These are phyloP conservation scores for Neodon shergylaensis DNA, from an alignment of 2,113 vertebrate genomes.

Conservation along the genomic window DNA sequence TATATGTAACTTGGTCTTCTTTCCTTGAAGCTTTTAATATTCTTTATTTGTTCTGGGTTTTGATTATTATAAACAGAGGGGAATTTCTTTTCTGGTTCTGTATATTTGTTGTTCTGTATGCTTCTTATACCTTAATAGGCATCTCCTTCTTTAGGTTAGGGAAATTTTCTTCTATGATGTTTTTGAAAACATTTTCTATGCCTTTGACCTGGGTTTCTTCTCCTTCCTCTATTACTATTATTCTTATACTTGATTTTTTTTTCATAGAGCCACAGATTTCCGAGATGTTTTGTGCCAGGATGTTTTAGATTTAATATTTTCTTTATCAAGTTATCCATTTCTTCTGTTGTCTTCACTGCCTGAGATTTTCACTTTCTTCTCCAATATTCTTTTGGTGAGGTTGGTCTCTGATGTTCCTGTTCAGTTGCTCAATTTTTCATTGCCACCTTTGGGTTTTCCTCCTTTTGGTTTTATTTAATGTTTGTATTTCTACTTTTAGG, in stretches of 20 bases:
- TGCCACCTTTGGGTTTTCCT: neutral
- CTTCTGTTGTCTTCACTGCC: neutral
- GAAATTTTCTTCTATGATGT: neutral
- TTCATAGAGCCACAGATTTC: neutral
- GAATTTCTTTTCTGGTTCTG: neutral
- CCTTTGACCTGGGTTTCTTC: neutral
- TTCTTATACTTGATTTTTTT: neutral
- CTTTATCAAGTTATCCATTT: neutral
- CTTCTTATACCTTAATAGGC: neutral
- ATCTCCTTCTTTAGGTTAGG: neutral
- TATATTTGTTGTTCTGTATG: neutral
- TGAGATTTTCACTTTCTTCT: neutral
- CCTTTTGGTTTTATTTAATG: neutral
- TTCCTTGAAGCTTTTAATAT: neutral
- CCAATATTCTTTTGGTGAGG: neutral
- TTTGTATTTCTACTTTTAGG: neutral
- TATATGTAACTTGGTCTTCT: neutral
- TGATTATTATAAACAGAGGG: neutral
- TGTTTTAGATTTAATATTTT: neutral
- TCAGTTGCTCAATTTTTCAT: neutral
- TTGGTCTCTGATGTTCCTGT: neutral
- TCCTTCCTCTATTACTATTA: neutral
- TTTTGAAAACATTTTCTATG: neutral
- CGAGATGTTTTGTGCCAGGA: neutral
- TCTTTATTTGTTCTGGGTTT: neutral